Base-by-base conservation (phyloP, 2,888 invertebrate genomes). In the Myopa tessellatipennis region DNA sequence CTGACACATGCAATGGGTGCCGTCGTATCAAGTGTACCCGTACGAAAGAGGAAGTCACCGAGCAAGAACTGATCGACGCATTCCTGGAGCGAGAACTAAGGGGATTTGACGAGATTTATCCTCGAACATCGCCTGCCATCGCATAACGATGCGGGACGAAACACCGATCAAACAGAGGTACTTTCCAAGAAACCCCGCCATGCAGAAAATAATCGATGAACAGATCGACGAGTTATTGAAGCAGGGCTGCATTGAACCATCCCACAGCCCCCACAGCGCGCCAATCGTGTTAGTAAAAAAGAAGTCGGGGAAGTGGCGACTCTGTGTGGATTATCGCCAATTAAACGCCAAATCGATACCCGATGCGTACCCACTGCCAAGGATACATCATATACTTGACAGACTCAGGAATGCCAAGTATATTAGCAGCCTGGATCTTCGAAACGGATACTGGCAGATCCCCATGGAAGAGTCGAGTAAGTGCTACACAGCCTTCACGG, bases 351-450 rank as follows among this genome's bases (percentile, higher is more conserved):
- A 26, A 63, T 63, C 61, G 0, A 10, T 63, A 18, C 61, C 61
- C 26, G 26, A 34, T 34, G 61, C 61, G 26, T 63, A 63, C 34
- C 61, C 61, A 34, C 12, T 63, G 61, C 61, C 61, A 6, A 63
- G 61, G 4, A 63, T 63, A 18, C 61, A 63, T 18, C 34, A 63
- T 26, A 63, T 63, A 18, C 61, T 63, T 14, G 61, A 63, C 12
- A 63, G 61, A 63, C 61, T 63, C 61, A 18, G 61, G 26, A 34
- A 63, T 26, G 61, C 61, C 10, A 63, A 63, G 61, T 63, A 63
- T 18, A 63, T 63, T 12, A 63, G 61, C 12, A 63, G 61, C 61
- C n/a, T 63, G 26, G 61, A 34, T 12, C 18, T 58, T 6, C 16
- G 18, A 58, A 58, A 58, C 58, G 58, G 58, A 18, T 58, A 58